Conservation (phyloP, 2,888 invertebrate genomes). For the Unio pictorum region DNA sequence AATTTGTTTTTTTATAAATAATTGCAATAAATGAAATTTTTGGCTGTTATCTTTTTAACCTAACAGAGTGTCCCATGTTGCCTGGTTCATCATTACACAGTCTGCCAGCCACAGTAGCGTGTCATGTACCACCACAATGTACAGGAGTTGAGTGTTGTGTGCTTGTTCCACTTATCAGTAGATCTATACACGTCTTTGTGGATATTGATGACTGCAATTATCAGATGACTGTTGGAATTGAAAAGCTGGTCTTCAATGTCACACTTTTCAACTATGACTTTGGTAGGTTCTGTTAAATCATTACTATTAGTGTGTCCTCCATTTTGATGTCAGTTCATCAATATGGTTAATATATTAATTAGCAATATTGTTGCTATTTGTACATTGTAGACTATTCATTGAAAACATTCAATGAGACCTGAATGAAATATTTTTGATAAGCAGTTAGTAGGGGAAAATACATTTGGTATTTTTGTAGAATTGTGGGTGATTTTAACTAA, state of each 20-base stretch:
- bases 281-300: slow-evolving; percentile 4
- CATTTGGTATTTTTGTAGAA: neutral
- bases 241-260: slow-evolving; percentile 12
- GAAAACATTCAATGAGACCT: too few relatives aligned
- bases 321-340: too few relatives aligned
- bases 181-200: slow-evolving; percentile 16
- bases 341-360: neutral
- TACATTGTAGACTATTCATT: too few relatives aligned
- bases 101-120: slow-evolving; percentile 9
- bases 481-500: neutral
- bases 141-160: slow-evolving; percentile 24
- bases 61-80: slow-evolving; percentile 9
- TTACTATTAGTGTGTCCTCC: neutral
- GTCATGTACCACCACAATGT: slow-evolving; percentile 18
- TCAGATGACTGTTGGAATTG: slow-evolving; percentile 20
- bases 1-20: neutral
- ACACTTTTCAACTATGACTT: slow-evolving; percentile 12
- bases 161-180: slow-evolving; percentile 9
- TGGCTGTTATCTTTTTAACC: neutral
- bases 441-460: neutral
- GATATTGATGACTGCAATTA: slow-evolving; percentile 23
- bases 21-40: neutral
- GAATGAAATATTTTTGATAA: too few relatives aligned
- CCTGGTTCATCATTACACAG: slow-evolving; percentile 1
- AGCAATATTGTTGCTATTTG: too few relatives aligned